Conservation (phyloP, 2,113 vertebrate species). For the Myotis davidii region DNA sequence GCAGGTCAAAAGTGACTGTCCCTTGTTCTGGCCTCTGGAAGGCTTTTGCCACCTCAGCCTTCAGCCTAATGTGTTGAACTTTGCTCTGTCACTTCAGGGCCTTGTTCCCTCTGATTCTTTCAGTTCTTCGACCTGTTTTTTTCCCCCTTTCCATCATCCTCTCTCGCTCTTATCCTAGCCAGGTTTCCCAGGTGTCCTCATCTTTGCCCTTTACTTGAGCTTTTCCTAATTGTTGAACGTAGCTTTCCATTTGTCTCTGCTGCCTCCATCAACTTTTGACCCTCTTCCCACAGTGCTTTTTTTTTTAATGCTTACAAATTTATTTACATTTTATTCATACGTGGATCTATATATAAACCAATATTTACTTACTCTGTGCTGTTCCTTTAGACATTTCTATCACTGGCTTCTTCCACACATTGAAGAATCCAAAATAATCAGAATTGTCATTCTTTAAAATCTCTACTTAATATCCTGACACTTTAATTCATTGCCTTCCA, state of each 20-base stretch:
- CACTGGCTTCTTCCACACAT: neutral
- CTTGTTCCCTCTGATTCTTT: neutral
- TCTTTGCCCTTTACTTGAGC: neutral
- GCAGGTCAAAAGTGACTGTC: neutral
- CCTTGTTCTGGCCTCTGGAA: neutral
- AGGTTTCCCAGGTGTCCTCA: neutral
- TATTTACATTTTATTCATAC: neutral
- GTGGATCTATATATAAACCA: neutral
- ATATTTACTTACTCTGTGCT: neutral
- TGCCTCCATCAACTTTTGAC: neutral
- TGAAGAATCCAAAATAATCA: neutral
- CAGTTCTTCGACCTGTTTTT: neutral
- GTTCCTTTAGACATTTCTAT: neutral
- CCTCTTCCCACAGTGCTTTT: neutral
- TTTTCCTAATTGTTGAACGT: neutral
- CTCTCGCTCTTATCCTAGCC: neutral
- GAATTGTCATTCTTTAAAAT: neutral
- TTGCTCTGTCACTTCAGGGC: neutral
- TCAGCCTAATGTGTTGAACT: neutral
- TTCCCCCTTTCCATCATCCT: neutral
- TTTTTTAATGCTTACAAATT: neutral
- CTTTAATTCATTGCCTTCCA: slow-evolving; percentile 27
- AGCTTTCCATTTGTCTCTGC: neutral
- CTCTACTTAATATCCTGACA: neutral
- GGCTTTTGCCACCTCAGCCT: neutral